Evolutionary conservation across 2,888 invertebrate genomes (phyloP).

Genomic region (Deroplatys truncata): DNA sequence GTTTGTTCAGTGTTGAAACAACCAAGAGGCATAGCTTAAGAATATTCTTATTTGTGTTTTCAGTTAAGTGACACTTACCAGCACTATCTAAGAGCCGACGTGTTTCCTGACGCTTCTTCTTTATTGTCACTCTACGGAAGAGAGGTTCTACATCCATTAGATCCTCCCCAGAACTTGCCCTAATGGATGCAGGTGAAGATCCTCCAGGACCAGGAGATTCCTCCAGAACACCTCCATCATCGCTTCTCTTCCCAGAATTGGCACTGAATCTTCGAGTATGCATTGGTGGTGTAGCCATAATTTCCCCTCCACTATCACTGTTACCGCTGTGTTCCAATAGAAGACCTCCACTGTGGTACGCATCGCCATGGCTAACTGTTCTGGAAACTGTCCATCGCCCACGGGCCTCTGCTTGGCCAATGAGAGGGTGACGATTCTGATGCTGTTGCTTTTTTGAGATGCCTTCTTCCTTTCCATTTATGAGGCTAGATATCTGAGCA

Average conservation of each 20-base stretch:
- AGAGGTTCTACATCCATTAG: conserved; percentile 53
- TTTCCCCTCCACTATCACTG: conserved; percentile 28
- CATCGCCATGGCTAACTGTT: neutral
- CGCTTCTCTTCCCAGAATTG: neutral
- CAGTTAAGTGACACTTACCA: conserved; percentile 38
- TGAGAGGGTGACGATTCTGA: neutral
- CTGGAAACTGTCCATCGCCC: neutral
- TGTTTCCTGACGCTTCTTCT: conserved; percentile 45
- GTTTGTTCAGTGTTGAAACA: neutral
- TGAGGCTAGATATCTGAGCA: neutral
- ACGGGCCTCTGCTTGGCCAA: neutral
- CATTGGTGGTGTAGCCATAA: conserved; percentile 23
- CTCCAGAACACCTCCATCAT: neutral
- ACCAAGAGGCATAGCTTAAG: neutral
- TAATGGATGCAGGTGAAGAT: conserved; percentile 11
- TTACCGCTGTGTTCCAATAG: conserved; percentile 24
- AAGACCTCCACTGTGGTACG: neutral
- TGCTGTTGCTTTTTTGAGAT: neutral
- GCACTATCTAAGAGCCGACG: conserved; percentile 38
- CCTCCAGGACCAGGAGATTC: conserved; percentile 14
- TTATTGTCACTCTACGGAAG: conserved; percentile 61
- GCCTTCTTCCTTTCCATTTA: neutral
- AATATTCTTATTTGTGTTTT: neutral
- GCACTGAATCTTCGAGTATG: conserved; percentile 14
- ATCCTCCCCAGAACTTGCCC: conserved; percentile 27